These are phyloP conservation scores for Melieria picta DNA, from an alignment of 2,888 invertebrate genomes.

Conservation along the genomic window DNA sequence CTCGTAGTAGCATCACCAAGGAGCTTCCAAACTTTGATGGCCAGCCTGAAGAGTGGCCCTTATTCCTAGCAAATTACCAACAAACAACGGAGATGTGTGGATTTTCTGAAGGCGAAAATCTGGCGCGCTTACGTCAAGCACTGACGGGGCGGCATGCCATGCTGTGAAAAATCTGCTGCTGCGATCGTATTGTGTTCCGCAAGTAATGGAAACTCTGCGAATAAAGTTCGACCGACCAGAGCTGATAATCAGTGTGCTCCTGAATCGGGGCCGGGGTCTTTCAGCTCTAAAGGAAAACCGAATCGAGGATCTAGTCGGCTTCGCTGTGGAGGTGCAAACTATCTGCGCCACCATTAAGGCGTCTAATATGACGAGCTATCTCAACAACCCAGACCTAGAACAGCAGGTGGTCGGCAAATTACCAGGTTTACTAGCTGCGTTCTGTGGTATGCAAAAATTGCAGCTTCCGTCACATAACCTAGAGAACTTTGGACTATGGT, in stretches of 20 bases:
- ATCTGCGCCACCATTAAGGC: slow-evolving; percentile 38
- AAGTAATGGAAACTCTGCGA: too few relatives aligned
- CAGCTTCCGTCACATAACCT: slow-evolving; percentile 24
- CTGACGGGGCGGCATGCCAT: slow-evolving; percentile 23
- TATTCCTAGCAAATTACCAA: slow-evolving; percentile 33
- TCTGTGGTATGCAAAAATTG: slow-evolving; percentile 37
- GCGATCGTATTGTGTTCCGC: too few relatives aligned
- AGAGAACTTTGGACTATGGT: slow-evolving; percentile 31
- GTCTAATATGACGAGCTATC: neutral
- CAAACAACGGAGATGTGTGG: slow-evolving; percentile 36
- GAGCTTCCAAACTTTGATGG: slow-evolving; percentile 32
- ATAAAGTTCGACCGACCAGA: slow-evolving; percentile 32
- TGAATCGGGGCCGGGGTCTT: slow-evolving; percentile 26
- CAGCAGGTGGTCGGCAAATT: too few relatives aligned
- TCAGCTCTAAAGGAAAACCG: slow-evolving; percentile 23
- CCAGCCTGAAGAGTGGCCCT: slow-evolving; percentile 34
- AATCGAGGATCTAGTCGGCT: slow-evolving; percentile 30
- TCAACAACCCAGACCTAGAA: slow-evolving; percentile 16
- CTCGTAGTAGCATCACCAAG: slow-evolving; percentile 15
- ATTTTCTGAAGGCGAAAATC: slow-evolving; percentile 34
- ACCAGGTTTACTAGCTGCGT: too few relatives aligned
- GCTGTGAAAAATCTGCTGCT: too few relatives aligned
- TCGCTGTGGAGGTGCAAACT: slow-evolving; percentile 38
- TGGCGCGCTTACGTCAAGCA: slow-evolving; percentile 31
- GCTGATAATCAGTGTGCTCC: slow-evolving; percentile 27